These are phyloP conservation scores for Austrofundulus limnaeus DNA, from an alignment of 2,113 vertebrate genomes.

Conservation along the genomic window DNA sequence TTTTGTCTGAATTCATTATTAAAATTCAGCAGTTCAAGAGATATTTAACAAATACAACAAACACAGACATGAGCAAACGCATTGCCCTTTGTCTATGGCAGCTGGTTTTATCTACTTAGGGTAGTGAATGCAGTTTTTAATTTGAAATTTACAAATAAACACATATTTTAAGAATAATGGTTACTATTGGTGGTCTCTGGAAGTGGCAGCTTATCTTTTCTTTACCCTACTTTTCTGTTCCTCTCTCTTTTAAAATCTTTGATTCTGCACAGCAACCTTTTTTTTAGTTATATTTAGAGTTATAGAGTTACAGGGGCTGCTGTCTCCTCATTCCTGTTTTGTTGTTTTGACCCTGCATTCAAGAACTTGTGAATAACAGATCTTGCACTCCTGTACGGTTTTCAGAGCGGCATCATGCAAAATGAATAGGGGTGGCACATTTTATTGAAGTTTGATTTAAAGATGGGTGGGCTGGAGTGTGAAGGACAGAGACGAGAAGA, in stretches of 20 bases:
- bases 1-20: no score
- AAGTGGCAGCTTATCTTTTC: background rate
- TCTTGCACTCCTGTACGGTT: slow-evolving; percentile 68
- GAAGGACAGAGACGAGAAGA: slow-evolving; percentile 57
- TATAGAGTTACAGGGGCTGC: slow-evolving; percentile 48
- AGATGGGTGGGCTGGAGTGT: slow-evolving; percentile 41
- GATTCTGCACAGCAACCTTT: slow-evolving; percentile 36
- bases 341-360: slow-evolving; percentile 76
- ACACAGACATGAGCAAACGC: no score
- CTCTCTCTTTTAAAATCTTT: slow-evolving; percentile 6
- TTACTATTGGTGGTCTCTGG: slow-evolving; percentile 6
- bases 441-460: slow-evolving; percentile 86
- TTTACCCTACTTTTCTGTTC: background rate
- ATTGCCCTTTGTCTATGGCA: no score
- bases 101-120: no score
- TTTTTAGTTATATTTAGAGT: no score
- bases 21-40: no score
- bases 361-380: slow-evolving; percentile 73
- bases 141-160: background rate
- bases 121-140: background rate
- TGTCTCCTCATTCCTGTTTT: slow-evolving; percentile 44
- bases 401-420: slow-evolving; percentile 78
- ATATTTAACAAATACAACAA: no score
- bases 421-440: slow-evolving; percentile 80
- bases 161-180: background rate